Conservation (phyloP, 2,113 vertebrate genomes). For the Thalassarche chlororhynchos region DNA sequence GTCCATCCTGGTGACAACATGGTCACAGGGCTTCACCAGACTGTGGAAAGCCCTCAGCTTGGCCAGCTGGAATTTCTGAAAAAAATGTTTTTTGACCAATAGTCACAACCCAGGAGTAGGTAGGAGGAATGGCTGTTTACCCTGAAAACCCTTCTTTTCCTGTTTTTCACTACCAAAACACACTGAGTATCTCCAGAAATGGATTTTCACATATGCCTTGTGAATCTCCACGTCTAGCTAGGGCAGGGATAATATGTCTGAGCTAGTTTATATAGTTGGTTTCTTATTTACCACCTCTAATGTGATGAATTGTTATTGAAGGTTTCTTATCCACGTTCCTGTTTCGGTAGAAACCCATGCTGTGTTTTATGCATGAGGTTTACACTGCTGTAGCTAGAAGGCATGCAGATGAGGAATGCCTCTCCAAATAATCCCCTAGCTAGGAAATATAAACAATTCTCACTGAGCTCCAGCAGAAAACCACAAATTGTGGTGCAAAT, state of each 20-base stretch:
- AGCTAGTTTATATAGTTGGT: not conserved
- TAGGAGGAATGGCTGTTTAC: not conserved
- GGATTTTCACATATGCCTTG: not conserved
- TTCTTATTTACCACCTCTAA: not conserved
- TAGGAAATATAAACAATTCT: conserved; percentile 1
- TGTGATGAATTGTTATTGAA: not conserved
- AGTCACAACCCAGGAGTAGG: not conserved
- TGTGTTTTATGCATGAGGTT: conserved; percentile 1
- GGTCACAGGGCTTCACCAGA: not conserved
- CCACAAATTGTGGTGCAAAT: not conserved
- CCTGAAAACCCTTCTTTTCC: not conserved
- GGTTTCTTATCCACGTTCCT: not conserved
- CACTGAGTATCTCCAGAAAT: not conserved
- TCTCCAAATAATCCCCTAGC: not conserved
- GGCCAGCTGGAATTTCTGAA: not conserved
- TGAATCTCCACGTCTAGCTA: not conserved
- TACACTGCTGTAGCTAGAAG: not conserved
- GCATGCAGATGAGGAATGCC: not conserved
- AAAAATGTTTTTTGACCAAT: not conserved
- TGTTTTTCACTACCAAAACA: not conserved
- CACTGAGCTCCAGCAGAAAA: not conserved
- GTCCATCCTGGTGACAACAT: not conserved
- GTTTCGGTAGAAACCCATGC: not conserved
- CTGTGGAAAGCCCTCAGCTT: not conserved
- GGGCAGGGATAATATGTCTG: not conserved